Evolutionary conservation across 2,113 vertebrate species (phyloP).

Genomic region (Malurus cyaneus): DNA sequence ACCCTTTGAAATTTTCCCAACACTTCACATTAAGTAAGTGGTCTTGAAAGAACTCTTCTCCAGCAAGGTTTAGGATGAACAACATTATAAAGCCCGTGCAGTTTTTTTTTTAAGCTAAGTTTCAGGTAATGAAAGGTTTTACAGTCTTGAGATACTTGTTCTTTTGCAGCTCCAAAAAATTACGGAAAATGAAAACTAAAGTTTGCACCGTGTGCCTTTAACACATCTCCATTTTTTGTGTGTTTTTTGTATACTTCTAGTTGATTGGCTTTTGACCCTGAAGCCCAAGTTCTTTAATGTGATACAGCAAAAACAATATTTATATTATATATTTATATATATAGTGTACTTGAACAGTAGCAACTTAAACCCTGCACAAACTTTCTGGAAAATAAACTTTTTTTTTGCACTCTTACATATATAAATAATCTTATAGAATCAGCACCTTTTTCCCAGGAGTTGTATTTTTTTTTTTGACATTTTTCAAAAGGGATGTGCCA

Average conservation of each 20-base stretch:
- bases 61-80: constrained; percentile 73
- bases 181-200: constrained; percentile 63
- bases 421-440: constrained; percentile 86
- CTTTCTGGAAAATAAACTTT: constrained; percentile 80
- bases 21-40: constrained; percentile 80
- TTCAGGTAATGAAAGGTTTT: constrained; percentile 59
- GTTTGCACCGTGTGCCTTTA: constrained; percentile 51
- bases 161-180: constrained; percentile 63
- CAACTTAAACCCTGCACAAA: constrained; percentile 80
- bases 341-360: constrained; percentile 73
- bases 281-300: constrained; percentile 77
- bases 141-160: constrained; percentile 66
- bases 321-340: constrained; percentile 72
- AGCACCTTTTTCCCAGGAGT: constrained; percentile 88
- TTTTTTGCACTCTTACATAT: constrained; percentile 77
- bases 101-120: constrained; percentile 54
- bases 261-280: constrained; percentile 68
- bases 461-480: constrained; percentile 71
- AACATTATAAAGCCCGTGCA: constrained; percentile 66
- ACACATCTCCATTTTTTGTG: constrained; percentile 57
- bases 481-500: constrained; percentile 82
- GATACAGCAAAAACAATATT: constrained; percentile 75
- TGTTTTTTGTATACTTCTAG: constrained; percentile 53
- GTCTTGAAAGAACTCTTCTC: constrained; percentile 76
- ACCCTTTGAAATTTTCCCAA: constrained; percentile 74